Evolutionary conservation across 2,888 invertebrate species (phyloP), one percentile per base, ranked within the genome.

Genomic region (Agonopterix heracliana): DNA sequence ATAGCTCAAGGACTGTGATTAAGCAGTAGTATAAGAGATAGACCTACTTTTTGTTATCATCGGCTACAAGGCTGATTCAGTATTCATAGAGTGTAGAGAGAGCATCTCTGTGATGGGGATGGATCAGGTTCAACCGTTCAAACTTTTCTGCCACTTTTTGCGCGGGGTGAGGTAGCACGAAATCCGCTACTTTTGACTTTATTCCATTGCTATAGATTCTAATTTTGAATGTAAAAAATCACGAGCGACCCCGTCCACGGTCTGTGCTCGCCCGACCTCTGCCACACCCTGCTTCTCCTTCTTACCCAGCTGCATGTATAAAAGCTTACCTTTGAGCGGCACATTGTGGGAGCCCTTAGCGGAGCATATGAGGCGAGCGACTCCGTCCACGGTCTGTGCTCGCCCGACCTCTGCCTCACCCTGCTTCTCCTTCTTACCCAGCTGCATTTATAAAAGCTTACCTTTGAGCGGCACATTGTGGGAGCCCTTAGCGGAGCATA

Each of bases 381-480:
- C 96, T 48, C 97, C 96, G 68, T 98, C 98, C 52, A 98, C 95
- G 48, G 92, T 92, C 78, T 97, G 96, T 71, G 94, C 94, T 65
- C 96, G 95, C 1, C 91, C 91, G 44, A 93, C 91, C 71, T 97
- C 96, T 61, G 92, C 90, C 68, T 98, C 97, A 64, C 95, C 95
- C 56, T 95, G 93, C 74, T 96, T 96, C 76, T 97, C 96, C n/a
- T n/a, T n/a, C n/a, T n/a, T n/a, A n/a, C 98, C 98, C 64, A 98
- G 90, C 61, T 98, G 92, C 97, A 98, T 98, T 2, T 2, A 17
- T 17, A 17, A 17, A 17, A 2, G 17, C 17, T 17, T 89, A 97
- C 98, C 95, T 93, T 95, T 95, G 69, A 98, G 91, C 71, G 97
- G 97, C 78, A 94, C 91, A 77, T 93, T 95, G 85, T 97, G 96